Conservation (phyloP, 2,888 invertebrate species). For the Drosophila lacicola region DNA sequence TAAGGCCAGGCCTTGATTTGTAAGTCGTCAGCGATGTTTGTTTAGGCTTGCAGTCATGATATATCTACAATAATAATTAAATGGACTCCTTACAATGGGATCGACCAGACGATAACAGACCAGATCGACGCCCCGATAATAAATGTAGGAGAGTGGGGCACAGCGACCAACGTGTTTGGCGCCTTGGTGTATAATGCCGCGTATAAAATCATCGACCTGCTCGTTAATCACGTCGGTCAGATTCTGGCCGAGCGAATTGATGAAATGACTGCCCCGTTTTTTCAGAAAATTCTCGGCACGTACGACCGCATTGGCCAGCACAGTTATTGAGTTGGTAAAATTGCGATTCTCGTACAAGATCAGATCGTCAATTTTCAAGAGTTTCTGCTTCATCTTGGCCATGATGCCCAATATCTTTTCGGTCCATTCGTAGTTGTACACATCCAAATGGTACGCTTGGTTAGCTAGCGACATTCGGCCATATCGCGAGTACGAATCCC, state of each 20-base stretch:
- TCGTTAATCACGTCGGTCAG: slow-evolving; percentile 26
- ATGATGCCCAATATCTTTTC: not conserved
- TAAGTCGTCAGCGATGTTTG: no score
- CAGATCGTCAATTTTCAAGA: slow-evolving; percentile 31
- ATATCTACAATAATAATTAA: no score
- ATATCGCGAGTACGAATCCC: slow-evolving; percentile 3
- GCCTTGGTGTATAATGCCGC: slow-evolving; percentile 1
- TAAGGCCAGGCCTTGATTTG: no score
- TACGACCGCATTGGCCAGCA: slow-evolving; percentile 18
- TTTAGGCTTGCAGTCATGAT: no score
- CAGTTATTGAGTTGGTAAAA: slow-evolving; percentile 20
- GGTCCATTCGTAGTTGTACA: slow-evolving; percentile 21
- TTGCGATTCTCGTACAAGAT: slow-evolving; percentile 45
- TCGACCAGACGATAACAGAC: slow-evolving; percentile 52
- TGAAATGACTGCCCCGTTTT: slow-evolving; percentile 9
- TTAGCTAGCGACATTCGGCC: slow-evolving; percentile 20
- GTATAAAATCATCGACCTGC: slow-evolving; percentile 21
- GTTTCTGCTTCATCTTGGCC: slow-evolving; percentile 6
- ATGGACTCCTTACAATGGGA: slow-evolving; percentile 43
- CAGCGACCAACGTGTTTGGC: slow-evolving; percentile 42
- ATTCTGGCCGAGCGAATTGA: slow-evolving; percentile 35
- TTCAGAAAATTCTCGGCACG: slow-evolving; percentile 31
- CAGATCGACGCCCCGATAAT: slow-evolving; percentile 38
- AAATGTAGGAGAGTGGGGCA: slow-evolving; percentile 50
- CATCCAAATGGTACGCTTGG: slow-evolving; percentile 28